Evolutionary conservation across 1,140 invertebrate genomes (phyloP).

Genomic region (Zophobas morio): DNA sequence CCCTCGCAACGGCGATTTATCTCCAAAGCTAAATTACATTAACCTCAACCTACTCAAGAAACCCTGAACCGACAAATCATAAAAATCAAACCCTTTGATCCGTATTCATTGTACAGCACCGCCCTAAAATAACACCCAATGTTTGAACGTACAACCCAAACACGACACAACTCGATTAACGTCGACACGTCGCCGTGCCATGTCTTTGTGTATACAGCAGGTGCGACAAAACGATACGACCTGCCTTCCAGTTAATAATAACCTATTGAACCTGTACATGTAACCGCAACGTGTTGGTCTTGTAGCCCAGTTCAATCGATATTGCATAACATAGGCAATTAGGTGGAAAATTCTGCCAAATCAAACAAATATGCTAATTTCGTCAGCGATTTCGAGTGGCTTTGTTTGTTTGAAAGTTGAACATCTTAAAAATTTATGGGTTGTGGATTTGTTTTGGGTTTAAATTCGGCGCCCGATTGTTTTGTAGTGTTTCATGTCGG

Average conservation of each 20-base stretch:
- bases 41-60: too few species aligned
- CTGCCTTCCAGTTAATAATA: constrained; percentile 9
- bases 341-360: constrained; percentile 3
- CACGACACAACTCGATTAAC: background rate
- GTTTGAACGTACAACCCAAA: background rate
- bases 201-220: constrained; percentile 7
- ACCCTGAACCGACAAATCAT: too few species aligned
- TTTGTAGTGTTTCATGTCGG: too few species aligned
- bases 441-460: background rate
- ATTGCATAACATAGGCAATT: constrained; percentile 7
- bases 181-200: too few species aligned
- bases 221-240: constrained; percentile 25
- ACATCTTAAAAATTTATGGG: background rate
- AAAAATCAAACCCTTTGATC: too few species aligned
- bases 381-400: background rate
- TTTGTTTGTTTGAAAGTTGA: constrained; percentile 9
- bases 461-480: too few species aligned
- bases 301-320: background rate
- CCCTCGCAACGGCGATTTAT: too few species aligned
- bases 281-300: constrained; percentile 5
- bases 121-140: too few species aligned
- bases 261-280: background rate
- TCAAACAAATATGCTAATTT: constrained; percentile 13
- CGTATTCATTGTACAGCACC: too few species aligned
- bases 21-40: too few species aligned